Conservation (phyloP, 1,140 invertebrate species). For the Sminthurides bifidus region DNA sequence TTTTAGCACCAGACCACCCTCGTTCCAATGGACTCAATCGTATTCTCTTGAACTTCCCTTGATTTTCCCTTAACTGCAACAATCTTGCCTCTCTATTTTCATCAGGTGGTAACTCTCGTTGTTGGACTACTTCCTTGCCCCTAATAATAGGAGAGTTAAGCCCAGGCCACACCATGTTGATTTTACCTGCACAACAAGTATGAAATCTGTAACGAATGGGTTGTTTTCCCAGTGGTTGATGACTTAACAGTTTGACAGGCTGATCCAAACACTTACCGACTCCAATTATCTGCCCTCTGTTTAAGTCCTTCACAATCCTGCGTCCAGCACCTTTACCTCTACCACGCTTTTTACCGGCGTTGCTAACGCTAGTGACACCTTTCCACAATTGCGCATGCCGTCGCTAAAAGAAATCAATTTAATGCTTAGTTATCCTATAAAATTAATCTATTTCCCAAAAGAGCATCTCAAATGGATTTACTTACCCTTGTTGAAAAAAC, state of each 20-base stretch:
- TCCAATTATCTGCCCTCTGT: slow-evolving; percentile 80
- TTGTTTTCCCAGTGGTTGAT: too few species aligned
- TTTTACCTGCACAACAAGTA: slow-evolving; percentile 43
- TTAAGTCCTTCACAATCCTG: slow-evolving; percentile 67
- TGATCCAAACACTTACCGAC: slow-evolving; percentile 51
- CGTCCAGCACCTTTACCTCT: slow-evolving; percentile 68
- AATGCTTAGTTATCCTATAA: too few species aligned
- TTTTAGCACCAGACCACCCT: slow-evolving; percentile 72
- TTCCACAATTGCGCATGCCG: slow-evolving; percentile 82
- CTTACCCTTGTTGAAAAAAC: slow-evolving; percentile 19
- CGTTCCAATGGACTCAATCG: slow-evolving; percentile 66
- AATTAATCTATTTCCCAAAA: too few species aligned
- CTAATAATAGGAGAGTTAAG: slow-evolving; percentile 68
- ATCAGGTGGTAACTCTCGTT: slow-evolving; percentile 56
- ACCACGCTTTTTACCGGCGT: slow-evolving; percentile 86
- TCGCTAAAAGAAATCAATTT: slow-evolving; percentile 46
- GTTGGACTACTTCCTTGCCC: slow-evolving; percentile 59
- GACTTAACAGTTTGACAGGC: too few species aligned
- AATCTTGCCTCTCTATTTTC: slow-evolving; percentile 57
- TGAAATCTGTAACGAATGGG: too few species aligned
- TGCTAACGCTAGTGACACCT: slow-evolving; percentile 85
- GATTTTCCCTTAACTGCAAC: slow-evolving; percentile 55
- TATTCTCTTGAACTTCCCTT: slow-evolving; percentile 46
- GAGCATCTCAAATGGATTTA: slow-evolving; percentile 10
- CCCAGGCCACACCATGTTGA: slow-evolving; percentile 82